Evolutionary conservation across 2,888 invertebrate species (phyloP), one percentile per base, ranked within the genome.

Genomic region (Portevinia maculata): DNA sequence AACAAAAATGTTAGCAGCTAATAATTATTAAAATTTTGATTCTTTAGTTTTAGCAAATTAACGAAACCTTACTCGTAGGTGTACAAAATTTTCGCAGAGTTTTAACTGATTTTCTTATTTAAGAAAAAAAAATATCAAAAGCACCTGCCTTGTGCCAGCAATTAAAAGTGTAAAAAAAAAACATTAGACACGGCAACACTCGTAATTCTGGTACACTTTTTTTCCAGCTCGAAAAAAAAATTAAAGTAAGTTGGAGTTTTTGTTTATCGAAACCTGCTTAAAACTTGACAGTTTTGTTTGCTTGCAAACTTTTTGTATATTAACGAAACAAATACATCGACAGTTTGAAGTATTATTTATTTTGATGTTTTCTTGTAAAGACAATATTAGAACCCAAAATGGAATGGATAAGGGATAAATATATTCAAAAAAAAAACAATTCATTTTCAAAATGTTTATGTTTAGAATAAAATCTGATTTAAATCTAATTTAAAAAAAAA

Each of bases 351-450:
- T 39, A 13, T 39, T 8, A 15, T 39, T 39, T 39, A 15, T 15
- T 39, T 39, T 39, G 6, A 39, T 55, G 37, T 13, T 21, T 37
- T 15, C 24, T 39, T 55, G 19, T 53, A 34, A 53, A 1, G 55
- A 24, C 55, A 39, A 55, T 37, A 37, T 55, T 1, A n/a, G 37
- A 39, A 19, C 55, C 21, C 37, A 8, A 24, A 24, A 55, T 24
- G 13, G 37, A 39, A 55, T 55, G 21, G 21, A 24, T 39, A 37
- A 39, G 39, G 15, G 24, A 28, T 1, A 11, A 24, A 24, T 55
- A 55, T 55, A 55, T 55, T 55, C 55, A 39, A 39, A 39, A 55
- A 55, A 39, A 24, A 24, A 55, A 55, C 32, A n/a, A 9, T 32
- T 34, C 6, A 37, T 37, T 21, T 37, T 55, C 13, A 13, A 21